Percentiles rank a stretch among this genome's conserved stretches.
These are phyloP conservation scores for Macrophya alboannulata DNA, from an alignment of 2,888 invertebrate genomes.

Conservation along the genomic window DNA sequence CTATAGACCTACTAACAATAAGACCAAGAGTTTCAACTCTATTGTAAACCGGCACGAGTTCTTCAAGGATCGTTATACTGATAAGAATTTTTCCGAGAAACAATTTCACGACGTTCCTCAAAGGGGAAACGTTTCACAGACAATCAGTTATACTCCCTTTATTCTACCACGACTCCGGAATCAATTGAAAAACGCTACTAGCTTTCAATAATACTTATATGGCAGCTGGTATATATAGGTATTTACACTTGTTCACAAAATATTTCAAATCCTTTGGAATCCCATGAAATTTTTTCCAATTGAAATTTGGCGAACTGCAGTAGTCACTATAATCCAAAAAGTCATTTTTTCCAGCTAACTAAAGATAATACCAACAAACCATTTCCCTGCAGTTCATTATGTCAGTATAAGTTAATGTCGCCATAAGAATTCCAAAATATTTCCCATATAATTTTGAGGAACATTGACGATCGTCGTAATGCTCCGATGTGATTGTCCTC, in stretches of 20 bases:
- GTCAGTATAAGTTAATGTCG: background rate
- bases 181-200: constrained; percentile 5
- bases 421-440: background rate
- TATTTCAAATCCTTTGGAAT: background rate
- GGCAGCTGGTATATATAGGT: background rate
- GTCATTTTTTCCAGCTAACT: background rate
- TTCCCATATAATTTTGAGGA: background rate
- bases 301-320: background rate
- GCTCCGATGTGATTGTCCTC: background rate
- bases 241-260: background rate
- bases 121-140: constrained; percentile 31
- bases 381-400: background rate
- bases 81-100: constrained; percentile 43
- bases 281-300: background rate
- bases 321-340: background rate
- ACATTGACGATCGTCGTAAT: background rate
- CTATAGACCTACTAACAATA: constrained; percentile 27
- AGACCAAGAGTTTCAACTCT: constrained; percentile 21
- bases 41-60: constrained; percentile 45
- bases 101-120: constrained; percentile 1
- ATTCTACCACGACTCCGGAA: background rate
- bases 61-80: constrained; percentile 44
- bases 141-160: constrained; percentile 14
- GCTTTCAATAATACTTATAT: background rate
- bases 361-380: background rate